These are phyloP conservation scores for Myiothlypis coronata DNA, from an alignment of 2,797 vertebrate genomes.

Conservation along the genomic window DNA sequence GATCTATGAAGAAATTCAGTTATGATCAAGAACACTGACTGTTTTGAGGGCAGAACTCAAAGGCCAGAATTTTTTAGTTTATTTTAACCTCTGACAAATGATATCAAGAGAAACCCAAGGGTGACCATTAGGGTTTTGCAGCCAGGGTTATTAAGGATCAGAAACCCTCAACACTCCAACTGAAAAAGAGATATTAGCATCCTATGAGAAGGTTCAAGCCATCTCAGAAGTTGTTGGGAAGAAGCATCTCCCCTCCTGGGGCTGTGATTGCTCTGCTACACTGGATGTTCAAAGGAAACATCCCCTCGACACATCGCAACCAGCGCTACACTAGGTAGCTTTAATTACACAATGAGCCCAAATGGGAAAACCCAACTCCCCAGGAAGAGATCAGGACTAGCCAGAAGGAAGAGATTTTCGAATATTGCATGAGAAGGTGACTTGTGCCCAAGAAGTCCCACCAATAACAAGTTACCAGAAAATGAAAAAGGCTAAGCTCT, in stretches of 20 bases:
- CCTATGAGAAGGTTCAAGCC: fast-evolving
- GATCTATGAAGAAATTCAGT: background rate
- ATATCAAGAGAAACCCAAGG: fast-evolving
- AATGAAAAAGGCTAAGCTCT: background rate
- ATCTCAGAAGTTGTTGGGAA: background rate
- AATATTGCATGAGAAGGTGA: background rate
- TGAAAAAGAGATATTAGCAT: background rate
- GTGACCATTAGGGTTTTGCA: background rate
- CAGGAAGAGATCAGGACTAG: background rate
- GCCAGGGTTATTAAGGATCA: background rate
- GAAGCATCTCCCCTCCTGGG: background rate
- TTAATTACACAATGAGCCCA: fast-evolving
- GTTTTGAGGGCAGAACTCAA: background rate
- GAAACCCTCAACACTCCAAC: background rate
- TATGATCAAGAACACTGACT: background rate
- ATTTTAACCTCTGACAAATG: background rate
- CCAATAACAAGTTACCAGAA: fast-evolving
- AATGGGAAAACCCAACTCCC: background rate
- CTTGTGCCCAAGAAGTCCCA: background rate
- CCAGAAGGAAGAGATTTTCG: background rate
- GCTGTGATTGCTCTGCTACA: fast-evolving
- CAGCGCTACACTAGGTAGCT: no score
- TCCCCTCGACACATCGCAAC: fast-evolving
- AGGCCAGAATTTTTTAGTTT: background rate
- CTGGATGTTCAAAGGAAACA: background rate